Evolutionary conservation across 1,140 invertebrate species (phyloP), one percentile per base, ranked within the genome.

Genomic region (Rhizoglyphus robini): DNA sequence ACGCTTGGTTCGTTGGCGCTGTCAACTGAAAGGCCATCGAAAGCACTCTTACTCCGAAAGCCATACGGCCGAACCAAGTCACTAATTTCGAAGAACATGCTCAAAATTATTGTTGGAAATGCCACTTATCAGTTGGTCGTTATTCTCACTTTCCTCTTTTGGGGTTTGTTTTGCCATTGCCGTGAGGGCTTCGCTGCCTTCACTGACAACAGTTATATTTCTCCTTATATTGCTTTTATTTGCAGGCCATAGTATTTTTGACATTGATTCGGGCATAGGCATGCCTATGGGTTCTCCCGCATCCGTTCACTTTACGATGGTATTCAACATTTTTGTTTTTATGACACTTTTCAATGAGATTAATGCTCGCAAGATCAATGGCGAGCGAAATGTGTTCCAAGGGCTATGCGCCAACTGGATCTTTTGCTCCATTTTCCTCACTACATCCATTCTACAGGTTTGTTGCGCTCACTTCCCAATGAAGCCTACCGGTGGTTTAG

Each of bases 261-360:
- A 94, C 78, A 96, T 98, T 78, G 90, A 95, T 69, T 62, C 70
- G 51, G 65, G 71, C 66, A 59, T 73, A 70, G 69, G 70, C 46
- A 83, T 84, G 63, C 80, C 83, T 66, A 73, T 86, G 34, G 82
- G 83, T 71, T 77, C 85, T 27, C 86, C 86, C 68, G 91, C 94
- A 41, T 86, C 89, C 38, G 85, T 92, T 79, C 96, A 99, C 80
- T 98, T 97, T 79, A 99, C 96, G 11, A 88, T 99, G 73, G 96
- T 99, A 74, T 99, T 99, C 81, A 99, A 99, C 79, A 89, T 93
- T 23, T 99, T 99, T 79, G 96, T 99, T 60, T 93, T 99, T 90
- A 99, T 99, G 96, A 99, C 96, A 27, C 81, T 99, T 36, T 99
- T 97, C 81, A 99, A 99, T 83, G 96, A 99, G 82, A 93, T 99